A percentile compares a stretch with the other conserved stretches of the same genome.
These are phyloP conservation scores for Dromococcyx pavoninus DNA, from an alignment of 2,797 vertebrate genomes.

Conservation along the genomic window DNA sequence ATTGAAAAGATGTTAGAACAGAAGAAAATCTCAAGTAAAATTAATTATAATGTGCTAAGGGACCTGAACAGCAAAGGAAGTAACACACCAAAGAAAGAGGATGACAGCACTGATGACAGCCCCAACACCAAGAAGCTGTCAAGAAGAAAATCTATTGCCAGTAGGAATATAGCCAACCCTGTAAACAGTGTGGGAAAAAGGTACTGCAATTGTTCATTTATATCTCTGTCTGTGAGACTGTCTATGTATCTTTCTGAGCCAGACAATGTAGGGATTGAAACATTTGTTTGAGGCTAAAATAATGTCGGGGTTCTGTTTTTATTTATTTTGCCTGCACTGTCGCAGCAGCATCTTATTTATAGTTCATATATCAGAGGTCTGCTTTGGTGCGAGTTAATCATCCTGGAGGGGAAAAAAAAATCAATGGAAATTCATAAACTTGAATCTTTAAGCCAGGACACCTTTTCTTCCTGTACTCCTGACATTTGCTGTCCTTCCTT, in stretches of 20 bases:
- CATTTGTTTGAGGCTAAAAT: conserved; percentile 59
- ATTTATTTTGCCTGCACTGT: conserved; percentile 51
- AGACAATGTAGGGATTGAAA: conserved; percentile 47
- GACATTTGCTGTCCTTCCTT: neutral
- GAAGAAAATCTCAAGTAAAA: conserved; percentile 95
- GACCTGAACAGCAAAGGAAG: conserved; percentile 86
- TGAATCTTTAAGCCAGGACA: neutral
- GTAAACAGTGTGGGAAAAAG: conserved; percentile 87
- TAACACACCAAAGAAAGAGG: conserved; percentile 72
- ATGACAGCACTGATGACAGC: conserved; percentile 19
- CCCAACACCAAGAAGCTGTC: conserved; percentile 64
- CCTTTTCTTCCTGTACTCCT: conserved; percentile 5
- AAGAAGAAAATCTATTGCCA: conserved; percentile 70
- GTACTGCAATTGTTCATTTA: conserved; percentile 75
- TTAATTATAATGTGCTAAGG: conserved; percentile 95
- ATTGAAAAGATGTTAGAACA: conserved; percentile 98
- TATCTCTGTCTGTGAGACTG: conserved; percentile 27
- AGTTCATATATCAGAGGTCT: neutral
- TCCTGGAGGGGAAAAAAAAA: neutral
- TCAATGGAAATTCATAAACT: conserved; percentile 5
- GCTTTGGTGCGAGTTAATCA: conserved; percentile 28
- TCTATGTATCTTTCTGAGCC: conserved; percentile 58
- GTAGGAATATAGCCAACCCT: conserved; percentile 77
- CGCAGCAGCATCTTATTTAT: neutral
- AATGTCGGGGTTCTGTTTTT: conserved; percentile 29